Base-by-base conservation (phyloP, 2,113 vertebrate species). In the Oreamnos americanus region DNA sequence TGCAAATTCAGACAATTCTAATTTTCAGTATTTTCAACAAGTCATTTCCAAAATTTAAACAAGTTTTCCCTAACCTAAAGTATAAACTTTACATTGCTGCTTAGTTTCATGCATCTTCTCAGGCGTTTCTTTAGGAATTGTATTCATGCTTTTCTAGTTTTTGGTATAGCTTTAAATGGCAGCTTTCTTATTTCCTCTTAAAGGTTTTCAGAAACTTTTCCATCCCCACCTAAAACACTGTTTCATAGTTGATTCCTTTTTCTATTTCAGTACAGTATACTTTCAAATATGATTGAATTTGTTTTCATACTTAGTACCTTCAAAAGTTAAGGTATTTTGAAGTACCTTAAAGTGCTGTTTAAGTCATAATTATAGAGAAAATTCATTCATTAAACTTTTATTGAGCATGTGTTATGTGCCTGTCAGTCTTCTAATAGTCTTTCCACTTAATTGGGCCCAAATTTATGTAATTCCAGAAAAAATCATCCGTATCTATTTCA, bases 401-500 rank as follows among this genome's bases (percentile, higher is more conserved):
- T 39, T 76, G 33, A 85, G 36, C 17, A 53, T 21, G 21, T 96
- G 15, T 36, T 87, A 78, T n/a, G 71, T 93, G 6, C 45, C 85
- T 92, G 5, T 91, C 45, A 26, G 12, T 82, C 30, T 94, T 39
- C 53, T 81, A 53, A 67, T 62, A 58, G 4, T 90, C 39, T 97
- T 67, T 74, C 28, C 33, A 62, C 28, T 57, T 87, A 92, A 81
- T 47, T 96, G 57, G 88, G 28, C 33, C 45, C 47, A 81, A 55
- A n/a, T 87, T 95, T 55, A 79, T 87, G 9, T 81, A 47, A n/a
- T 88, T 90, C 9, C 6, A 92, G 36, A 57, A 90, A 74, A 79
- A 88, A 64, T 33, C 51, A 95, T 84, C 15, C 81, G 8, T 94
- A 21, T 67, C 43, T 92, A 43, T 87, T 97, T 94, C n/a, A 96